Percentiles rank a stretch among this genome's conserved stretches.
Conservation (phyloP, 2,113 vertebrate genomes). For the Euleptes europaea region DNA sequence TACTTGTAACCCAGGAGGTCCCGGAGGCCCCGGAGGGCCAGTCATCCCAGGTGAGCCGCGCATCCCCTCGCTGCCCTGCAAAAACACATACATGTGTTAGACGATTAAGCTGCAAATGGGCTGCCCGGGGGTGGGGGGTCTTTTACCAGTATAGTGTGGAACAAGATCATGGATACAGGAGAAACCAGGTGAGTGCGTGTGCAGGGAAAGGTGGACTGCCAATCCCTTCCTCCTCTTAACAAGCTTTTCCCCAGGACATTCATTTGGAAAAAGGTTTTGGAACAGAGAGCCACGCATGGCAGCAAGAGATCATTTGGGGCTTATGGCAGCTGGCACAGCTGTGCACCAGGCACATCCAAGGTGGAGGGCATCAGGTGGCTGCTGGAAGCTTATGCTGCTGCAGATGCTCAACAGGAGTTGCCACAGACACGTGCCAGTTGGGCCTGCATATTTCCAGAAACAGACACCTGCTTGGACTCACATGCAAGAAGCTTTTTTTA, state of each 20-base stretch:
- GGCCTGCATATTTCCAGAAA: too few species aligned
- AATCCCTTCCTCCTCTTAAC: not conserved
- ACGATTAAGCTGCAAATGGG: not conserved
- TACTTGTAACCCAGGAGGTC: conserved; percentile 83
- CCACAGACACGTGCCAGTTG: not conserved
- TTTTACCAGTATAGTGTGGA: not conserved
- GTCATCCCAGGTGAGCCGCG: conserved; percentile 82
- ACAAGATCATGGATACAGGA: not conserved
- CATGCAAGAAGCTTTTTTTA: too few species aligned
- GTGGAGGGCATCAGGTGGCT: not conserved
- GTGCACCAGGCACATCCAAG: not conserved
- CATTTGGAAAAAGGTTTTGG: not conserved
- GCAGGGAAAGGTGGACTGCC: not conserved
- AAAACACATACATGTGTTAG: not conserved
- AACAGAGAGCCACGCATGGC: not conserved
- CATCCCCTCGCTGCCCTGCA: conserved; percentile 86
- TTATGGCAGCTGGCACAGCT: not conserved
- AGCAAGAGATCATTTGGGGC: not conserved
- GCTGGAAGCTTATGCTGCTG: not conserved
- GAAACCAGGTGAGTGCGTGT: not conserved
- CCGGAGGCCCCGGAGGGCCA: conserved; percentile 82
- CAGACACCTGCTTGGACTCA: not conserved
- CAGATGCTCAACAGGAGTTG: not conserved
- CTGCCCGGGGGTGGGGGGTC: not conserved
- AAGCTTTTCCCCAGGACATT: not conserved